phyloP scores from a whole-genome alignment of 2,113 vertebrate species.

The Polypterus bichir region DNA sequence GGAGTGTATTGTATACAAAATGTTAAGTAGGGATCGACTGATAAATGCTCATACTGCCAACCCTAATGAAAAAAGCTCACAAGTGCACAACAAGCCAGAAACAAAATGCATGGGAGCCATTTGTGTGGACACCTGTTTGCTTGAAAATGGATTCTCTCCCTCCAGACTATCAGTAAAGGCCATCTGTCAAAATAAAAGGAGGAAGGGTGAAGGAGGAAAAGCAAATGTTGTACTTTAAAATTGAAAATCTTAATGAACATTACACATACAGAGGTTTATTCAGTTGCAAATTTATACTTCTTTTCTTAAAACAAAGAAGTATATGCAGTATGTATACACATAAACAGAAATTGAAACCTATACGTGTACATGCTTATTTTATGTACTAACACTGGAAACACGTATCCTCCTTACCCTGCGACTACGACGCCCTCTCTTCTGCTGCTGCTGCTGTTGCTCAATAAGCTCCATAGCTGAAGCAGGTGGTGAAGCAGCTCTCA shows the following conservation, averaged over 20 bases:
- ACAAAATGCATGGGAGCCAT: constrained; percentile 39
- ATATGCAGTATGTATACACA: too few species aligned
- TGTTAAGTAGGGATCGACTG: too few species aligned
- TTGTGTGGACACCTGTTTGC: constrained; percentile 65
- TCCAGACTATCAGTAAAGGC: constrained; percentile 75
- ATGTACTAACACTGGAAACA: constrained; percentile 2
- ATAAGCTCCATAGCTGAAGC: constrained; percentile 75
- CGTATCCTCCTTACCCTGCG: constrained; percentile 54
- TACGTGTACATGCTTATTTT: too few species aligned
- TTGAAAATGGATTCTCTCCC: constrained; percentile 67
- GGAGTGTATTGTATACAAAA: too few species aligned
- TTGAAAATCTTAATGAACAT: too few species aligned
- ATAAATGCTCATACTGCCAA: too few species aligned
- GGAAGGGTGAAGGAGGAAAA: constrained; percentile 29
- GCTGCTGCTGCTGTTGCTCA: constrained; percentile 79
- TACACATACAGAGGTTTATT: too few species aligned
- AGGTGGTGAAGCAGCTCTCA: constrained; percentile 81
- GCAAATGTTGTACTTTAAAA: too few species aligned
- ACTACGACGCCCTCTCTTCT: constrained; percentile 69
- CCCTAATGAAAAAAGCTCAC: neutral
- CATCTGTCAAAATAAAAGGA: constrained; percentile 65
- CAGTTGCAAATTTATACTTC: too few species aligned
- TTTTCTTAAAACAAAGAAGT: too few species aligned
- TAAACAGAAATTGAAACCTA: too few species aligned
- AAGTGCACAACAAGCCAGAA: constrained; percentile 44